A percentile compares a stretch with the other conserved stretches of the same genome.
phyloP scores from a whole-genome alignment of 2,797 vertebrate genomes.

The Caiman crocodilus region DNA sequence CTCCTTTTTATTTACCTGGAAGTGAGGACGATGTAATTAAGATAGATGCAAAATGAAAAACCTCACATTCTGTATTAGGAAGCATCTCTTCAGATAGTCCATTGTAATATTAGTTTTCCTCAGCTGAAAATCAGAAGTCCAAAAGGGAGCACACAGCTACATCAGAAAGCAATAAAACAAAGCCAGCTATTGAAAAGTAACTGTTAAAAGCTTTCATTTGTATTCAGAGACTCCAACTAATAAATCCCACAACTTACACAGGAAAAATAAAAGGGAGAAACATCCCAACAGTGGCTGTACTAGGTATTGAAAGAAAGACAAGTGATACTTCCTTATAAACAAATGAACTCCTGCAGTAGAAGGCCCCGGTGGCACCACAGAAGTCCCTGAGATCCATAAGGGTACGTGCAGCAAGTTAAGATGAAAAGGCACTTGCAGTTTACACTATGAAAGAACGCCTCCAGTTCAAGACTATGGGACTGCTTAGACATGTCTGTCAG shows the following conservation, averaged over 20 bases:
- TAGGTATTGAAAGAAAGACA: neutral
- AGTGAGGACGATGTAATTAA: neutral
- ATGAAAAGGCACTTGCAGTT: neutral
- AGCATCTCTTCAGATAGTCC: neutral
- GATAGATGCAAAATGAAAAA: neutral
- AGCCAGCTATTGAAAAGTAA: neutral
- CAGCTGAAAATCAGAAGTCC: neutral
- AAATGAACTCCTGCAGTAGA: neutral
- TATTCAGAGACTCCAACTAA: neutral
- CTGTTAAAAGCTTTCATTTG: neutral
- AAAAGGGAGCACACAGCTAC: neutral
- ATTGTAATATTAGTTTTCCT: neutral
- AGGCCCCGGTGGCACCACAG: accelerated
- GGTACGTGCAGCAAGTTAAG: neutral
- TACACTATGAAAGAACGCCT: neutral
- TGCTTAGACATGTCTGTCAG: neutral
- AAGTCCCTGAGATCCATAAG: neutral
- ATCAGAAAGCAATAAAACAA: neutral
- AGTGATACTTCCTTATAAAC: neutral
- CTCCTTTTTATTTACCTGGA: neutral
- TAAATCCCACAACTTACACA: neutral
- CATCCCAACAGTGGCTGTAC: neutral
- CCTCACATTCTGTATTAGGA: neutral
- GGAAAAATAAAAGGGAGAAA: neutral
- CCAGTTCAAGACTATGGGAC: neutral